Base-by-base conservation (phyloP, 2,797 vertebrate genomes). In the Gambusia yucatana region DNA sequence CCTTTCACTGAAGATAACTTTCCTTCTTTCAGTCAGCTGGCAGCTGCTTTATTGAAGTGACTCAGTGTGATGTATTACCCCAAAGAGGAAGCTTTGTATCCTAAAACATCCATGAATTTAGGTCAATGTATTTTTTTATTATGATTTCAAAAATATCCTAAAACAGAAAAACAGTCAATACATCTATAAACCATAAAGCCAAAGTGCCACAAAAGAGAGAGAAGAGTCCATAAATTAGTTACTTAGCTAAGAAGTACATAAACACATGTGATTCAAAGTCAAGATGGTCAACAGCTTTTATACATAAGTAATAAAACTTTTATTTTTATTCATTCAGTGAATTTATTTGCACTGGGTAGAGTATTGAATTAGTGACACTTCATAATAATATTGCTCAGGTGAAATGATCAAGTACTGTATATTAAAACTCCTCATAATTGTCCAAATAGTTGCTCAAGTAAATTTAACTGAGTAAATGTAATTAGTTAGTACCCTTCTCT, bases 1-100 rank as follows among this genome's bases (percentile, higher is more conserved):
- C 39, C 43, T 85, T 78, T 80, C 33, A 70, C 41, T 25, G 52
- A 48, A 72, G 36, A 71, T 33, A 20, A 25, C 82, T 85, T 89
- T 86, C 63, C 25, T 41, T 80, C 71, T 78, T 57, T 52, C 8
- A 30, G 39, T 72, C 44, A 4, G 16, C 41, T n/a, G 50, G 48
- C 9, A 8, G 50, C 10, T 81, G 75, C 63, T 84, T 79, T 72
- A 79, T 44, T 44, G 47, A 74, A 77, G 59, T 46, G 48, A 13
- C 47, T 83, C 61, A 43, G 47, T 52, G 44, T 7, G 52, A 69
- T 65, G 28, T 16, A 55, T 9, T 57, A 77, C 61, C 48, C 52
- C 14, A 17, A 72, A 73, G 70, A 59, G 71, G 47, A 75, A 81
- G 63, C 39, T 20, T 39, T 22, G 61, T 10, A 22, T 65, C 33